Conservation (phyloP, 2,113 vertebrate species). For the Trochalopteron elliotii region DNA sequence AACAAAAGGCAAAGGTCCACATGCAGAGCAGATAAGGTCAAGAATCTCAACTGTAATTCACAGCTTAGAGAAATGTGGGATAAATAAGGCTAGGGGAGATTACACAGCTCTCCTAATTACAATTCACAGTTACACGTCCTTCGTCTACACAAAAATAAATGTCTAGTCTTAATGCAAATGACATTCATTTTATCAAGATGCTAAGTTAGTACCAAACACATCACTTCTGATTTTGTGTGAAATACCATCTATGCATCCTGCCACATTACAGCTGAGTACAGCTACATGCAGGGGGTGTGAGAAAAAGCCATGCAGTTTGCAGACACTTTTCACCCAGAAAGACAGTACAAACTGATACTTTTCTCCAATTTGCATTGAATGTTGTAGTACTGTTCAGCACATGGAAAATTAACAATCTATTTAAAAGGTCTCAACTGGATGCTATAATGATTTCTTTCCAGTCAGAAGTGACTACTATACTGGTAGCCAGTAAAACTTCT, state of each 20-base stretch:
- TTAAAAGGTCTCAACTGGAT: neutral
- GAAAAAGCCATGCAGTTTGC: neutral
- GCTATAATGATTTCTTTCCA: neutral
- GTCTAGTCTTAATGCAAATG: constrained; percentile 22
- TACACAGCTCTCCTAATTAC: neutral
- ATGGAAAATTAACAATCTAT: neutral
- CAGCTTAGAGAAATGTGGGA: neutral
- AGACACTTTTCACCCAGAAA: neutral
- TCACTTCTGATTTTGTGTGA: neutral
- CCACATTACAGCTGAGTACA: neutral
- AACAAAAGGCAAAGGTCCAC: neutral
- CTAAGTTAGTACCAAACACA: neutral
- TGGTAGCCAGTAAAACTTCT: neutral
- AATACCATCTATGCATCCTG: neutral
- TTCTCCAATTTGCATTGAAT: neutral
- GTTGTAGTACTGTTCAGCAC: neutral
- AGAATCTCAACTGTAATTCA: neutral
- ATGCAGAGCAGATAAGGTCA: neutral
- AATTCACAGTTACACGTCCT: neutral
- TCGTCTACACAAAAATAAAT: neutral
- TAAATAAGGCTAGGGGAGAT: neutral
- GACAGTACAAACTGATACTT: neutral
- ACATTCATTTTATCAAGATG: neutral
- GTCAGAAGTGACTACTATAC: neutral
- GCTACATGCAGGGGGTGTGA: neutral